A percentile compares a stretch with the other conserved stretches of the same genome.
Conservation (phyloP, 2,113 vertebrate species). For the Dolichotis patagonum region DNA sequence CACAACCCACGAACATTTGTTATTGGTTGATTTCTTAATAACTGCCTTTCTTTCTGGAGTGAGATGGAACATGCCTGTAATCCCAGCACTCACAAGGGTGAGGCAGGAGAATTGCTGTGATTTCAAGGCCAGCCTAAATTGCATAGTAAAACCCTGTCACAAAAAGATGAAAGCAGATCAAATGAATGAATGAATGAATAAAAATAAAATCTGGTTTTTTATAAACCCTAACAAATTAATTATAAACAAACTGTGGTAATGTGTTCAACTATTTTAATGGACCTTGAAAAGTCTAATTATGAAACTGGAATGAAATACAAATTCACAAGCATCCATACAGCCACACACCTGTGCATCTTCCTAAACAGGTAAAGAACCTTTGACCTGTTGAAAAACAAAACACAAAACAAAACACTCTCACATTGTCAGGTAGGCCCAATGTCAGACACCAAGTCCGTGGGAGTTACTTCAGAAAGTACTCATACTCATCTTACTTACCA, state of each 20-base stretch:
- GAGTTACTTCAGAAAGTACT: neutral
- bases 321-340: neutral
- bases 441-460: neutral
- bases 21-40: too few relatives aligned
- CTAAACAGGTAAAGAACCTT: neutral
- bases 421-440: neutral
- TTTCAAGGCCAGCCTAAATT: neutral
- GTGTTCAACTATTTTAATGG: neutral
- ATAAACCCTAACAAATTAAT: neutral
- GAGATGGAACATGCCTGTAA: neutral
- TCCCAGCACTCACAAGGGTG: neutral
- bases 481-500: neutral
- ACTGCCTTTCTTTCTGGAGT: too few relatives aligned
- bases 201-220: neutral
- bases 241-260: neutral
- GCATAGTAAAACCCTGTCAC: neutral
- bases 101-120: neutral
- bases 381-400: neutral
- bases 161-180: neutral
- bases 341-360: neutral
- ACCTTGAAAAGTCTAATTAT: neutral
- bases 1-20: too few relatives aligned
- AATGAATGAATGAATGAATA: neutral
- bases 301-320: neutral
- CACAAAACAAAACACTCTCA: neutral